Percentiles rank a stretch among this genome's conserved stretches.
These are phyloP conservation scores for Acholoe squamosa DNA, from an alignment of 2,888 invertebrate genomes.

Conservation along the genomic window DNA sequence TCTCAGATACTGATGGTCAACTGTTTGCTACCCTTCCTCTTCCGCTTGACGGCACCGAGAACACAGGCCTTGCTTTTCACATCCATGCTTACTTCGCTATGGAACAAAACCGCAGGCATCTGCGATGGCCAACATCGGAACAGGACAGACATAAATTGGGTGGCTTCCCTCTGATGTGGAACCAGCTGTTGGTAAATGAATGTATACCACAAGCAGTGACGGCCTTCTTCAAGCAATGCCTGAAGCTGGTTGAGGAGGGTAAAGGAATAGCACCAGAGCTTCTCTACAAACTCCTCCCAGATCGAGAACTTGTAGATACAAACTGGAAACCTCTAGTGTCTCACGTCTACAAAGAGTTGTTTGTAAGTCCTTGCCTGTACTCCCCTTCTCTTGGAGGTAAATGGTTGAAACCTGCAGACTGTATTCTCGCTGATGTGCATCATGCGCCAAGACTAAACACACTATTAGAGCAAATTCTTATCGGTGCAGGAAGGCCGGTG, in stretches of 20 bases:
- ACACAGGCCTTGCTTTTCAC: constrained; percentile 65
- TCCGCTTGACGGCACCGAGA: constrained; percentile 64
- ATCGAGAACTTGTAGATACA: neutral
- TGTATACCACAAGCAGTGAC: neutral
- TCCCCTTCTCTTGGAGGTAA: neutral
- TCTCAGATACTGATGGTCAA: constrained; percentile 56
- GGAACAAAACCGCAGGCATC: constrained; percentile 66
- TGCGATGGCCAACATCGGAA: constrained; percentile 62
- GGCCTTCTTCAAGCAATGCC: neutral
- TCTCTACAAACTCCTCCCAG: constrained; percentile 5
- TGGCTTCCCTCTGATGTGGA: neutral
- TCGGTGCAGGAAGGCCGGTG: neutral
- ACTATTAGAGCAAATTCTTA: neutral
- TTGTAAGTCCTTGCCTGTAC: neutral
- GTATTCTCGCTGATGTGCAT: neutral
- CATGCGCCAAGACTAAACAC: neutral
- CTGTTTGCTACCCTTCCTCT: constrained; percentile 67
- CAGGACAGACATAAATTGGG: constrained; percentile 32
- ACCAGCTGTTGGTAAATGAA: neutral
- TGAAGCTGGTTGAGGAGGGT: neutral
- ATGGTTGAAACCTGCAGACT: neutral
- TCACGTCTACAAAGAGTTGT: neutral
- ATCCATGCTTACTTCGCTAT: constrained; percentile 66
- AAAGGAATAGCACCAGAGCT: neutral
- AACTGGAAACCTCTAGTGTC: constrained; percentile 27